phyloP scores from a whole-genome alignment of 35 echinoderm and acorn worm genomes.

The Amphiura filiformis region DNA sequence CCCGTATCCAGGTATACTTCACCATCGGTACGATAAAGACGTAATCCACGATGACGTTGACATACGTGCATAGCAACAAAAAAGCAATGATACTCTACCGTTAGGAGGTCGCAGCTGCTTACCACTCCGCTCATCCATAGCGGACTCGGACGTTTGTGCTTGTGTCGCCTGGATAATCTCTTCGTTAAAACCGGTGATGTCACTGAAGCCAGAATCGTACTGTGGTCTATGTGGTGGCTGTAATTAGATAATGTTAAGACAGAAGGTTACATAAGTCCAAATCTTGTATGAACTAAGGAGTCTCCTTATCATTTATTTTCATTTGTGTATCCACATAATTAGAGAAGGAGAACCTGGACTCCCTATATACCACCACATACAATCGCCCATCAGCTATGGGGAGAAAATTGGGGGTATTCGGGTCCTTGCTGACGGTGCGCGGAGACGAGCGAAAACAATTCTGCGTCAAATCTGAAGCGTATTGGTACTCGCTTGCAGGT shows the following conservation, averaged over 20 bases:
- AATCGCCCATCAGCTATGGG: no score
- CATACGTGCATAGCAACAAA: background rate
- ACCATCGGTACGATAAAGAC: background rate
- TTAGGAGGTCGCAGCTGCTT: background rate
- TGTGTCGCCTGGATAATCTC: slow-evolving; percentile 22
- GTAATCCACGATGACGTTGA: background rate
- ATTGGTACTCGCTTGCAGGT: no score
- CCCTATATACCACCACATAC: no score
- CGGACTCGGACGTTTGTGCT: background rate
- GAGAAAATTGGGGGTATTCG: no score
- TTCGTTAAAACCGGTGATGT: slow-evolving; percentile 30
- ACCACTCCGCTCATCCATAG: slow-evolving; percentile 27
- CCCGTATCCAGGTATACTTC: background rate
- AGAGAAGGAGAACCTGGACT: no score
- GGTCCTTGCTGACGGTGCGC: no score
- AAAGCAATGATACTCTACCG: slow-evolving; percentile 7
- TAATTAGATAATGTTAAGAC: background rate
- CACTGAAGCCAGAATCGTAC: slow-evolving; percentile 9
- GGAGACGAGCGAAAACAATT: no score
- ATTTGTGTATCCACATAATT: no score
- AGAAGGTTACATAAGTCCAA: background rate
- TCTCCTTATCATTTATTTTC: background rate
- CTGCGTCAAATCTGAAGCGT: no score
- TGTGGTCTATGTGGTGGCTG: background rate
- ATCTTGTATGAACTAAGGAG: background rate